Conservation (phyloP, 2,113 vertebrate genomes). For the Nettapus auritus region DNA sequence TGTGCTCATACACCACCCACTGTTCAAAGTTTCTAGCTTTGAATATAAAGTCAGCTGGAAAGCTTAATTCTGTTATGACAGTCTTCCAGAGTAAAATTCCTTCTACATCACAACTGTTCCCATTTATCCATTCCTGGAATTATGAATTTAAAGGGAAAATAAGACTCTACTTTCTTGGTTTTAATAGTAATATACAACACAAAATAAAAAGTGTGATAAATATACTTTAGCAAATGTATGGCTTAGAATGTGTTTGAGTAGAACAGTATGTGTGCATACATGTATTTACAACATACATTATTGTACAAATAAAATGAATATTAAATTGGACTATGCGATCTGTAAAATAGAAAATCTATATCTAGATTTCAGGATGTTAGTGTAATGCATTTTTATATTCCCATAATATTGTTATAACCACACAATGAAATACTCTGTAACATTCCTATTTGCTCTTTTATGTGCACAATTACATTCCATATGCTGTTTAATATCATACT, state of each 20-base stretch:
- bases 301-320: background rate
- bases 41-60: slow-evolving; percentile 44
- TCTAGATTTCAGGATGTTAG: background rate
- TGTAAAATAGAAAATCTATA: background rate
- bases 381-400: background rate
- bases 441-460: background rate
- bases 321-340: background rate
- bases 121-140: background rate
- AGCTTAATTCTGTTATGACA: slow-evolving; percentile 44
- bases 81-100: slow-evolving; percentile 26
- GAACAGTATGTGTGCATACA: background rate
- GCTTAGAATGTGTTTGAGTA: background rate
- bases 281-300: background rate
- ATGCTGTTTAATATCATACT: background rate
- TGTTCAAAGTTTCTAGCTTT: background rate
- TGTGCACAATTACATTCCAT: background rate
- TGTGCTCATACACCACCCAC: slow-evolving; percentile 41
- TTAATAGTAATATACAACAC: background rate
- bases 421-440: background rate
- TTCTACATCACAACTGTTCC: slow-evolving; percentile 42
- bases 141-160: slow-evolving; percentile 22
- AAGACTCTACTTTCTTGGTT: background rate
- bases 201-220: background rate
- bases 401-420: background rate
- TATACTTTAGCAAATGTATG: background rate